These are phyloP conservation scores for Zaprionus nigranus DNA, from an alignment of 1,140 invertebrate genomes.

Conservation along the genomic window DNA sequence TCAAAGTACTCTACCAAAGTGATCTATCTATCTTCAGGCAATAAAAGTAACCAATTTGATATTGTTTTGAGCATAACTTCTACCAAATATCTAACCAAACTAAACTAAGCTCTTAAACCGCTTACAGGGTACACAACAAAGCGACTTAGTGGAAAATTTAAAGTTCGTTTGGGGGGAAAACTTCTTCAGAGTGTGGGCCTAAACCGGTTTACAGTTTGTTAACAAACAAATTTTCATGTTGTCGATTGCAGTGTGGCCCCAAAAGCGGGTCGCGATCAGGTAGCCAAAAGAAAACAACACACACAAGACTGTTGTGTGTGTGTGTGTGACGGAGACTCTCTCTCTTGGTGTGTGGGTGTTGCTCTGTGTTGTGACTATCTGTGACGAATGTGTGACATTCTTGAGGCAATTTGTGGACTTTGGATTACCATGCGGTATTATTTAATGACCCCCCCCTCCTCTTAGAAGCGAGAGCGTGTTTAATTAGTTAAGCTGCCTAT, in stretches of 20 bases:
- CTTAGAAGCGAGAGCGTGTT: conserved; percentile 37
- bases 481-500: conserved; percentile 42
- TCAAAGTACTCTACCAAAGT: not conserved
- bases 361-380: not conserved
- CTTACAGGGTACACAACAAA: not conserved
- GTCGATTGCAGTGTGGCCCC: conserved; percentile 25
- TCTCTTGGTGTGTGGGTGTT: conserved; percentile 4
- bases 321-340: not conserved
- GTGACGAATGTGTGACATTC: conserved; percentile 30
- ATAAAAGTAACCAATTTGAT: not conserved
- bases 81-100: not conserved
- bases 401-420: conserved; percentile 20
- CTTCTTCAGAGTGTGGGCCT: not conserved
- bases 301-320: not conserved
- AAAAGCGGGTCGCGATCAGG: conserved; percentile 38
- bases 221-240: conserved; percentile 26
- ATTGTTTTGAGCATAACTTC: not conserved
- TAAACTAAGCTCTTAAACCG: not conserved
- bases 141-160: not conserved
- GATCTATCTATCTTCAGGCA: not conserved
- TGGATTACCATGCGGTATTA: conserved; percentile 14
- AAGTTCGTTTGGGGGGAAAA: not conserved
- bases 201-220: conserved; percentile 12
- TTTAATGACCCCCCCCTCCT: conserved; percentile 23
- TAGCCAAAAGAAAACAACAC: conserved; percentile 16